A percentile compares a stretch with the other conserved stretches of the same genome.
Conservation (phyloP, 2,888 invertebrate genomes). For the Patella caerulea region DNA sequence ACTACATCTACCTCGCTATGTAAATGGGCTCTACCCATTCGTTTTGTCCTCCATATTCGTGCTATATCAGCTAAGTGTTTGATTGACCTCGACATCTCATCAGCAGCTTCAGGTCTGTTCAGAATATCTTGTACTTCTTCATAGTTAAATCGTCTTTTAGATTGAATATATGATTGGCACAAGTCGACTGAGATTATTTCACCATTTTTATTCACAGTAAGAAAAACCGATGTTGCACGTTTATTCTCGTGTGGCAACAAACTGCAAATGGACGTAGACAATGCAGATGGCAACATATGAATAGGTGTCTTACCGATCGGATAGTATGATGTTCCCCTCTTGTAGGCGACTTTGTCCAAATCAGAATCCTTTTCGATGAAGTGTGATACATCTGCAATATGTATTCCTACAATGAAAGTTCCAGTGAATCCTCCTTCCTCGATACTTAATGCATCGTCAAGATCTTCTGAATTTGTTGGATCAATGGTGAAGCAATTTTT, state of each 20-base stretch:
- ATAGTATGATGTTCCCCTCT: slow-evolving; percentile 49
- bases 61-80: slow-evolving; percentile 55
- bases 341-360: slow-evolving; percentile 55
- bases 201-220: slow-evolving; percentile 51
- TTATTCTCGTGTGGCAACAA: slow-evolving; percentile 49
- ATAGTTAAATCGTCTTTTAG: slow-evolving; percentile 52
- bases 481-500: slow-evolving; percentile 56
- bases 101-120: slow-evolving; percentile 43
- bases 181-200: slow-evolving; percentile 46
- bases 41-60: slow-evolving; percentile 50
- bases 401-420: slow-evolving; percentile 56
- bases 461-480: slow-evolving; percentile 34
- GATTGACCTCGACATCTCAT: slow-evolving; percentile 54
- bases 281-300: slow-evolving; percentile 53
- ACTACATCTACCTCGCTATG: slow-evolving; percentile 46
- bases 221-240: slow-evolving; percentile 55
- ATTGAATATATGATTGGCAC: slow-evolving; percentile 52
- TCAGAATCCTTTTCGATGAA: slow-evolving; percentile 51
- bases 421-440: slow-evolving; percentile 49
- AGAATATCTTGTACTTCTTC: slow-evolving; percentile 57
- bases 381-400: slow-evolving; percentile 59
- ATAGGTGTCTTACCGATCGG: slow-evolving; percentile 45
- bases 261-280: slow-evolving; percentile 53
- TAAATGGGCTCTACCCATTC: slow-evolving; percentile 59
- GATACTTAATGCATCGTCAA: slow-evolving; percentile 56